Percentiles rank a stretch among this genome's conserved stretches.
phyloP scores from a whole-genome alignment of 1,140 invertebrate genomes.

The Papilio glaucus region DNA sequence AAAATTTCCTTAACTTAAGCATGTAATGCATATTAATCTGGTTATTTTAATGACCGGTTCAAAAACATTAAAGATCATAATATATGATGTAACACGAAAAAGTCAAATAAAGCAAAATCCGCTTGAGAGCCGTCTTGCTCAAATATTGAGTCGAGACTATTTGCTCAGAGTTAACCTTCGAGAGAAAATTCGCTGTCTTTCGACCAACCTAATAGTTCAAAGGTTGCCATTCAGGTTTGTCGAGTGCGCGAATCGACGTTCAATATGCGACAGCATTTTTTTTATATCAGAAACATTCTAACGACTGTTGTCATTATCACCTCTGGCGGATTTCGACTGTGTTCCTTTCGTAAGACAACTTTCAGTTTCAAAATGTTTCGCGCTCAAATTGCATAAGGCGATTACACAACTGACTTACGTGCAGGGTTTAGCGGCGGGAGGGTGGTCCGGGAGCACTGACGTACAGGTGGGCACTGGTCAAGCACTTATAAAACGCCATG shows the following conservation, averaged over 20 bases:
- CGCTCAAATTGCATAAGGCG: slow-evolving; percentile 55
- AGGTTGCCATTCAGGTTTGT: slow-evolving; percentile 64
- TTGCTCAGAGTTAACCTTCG: slow-evolving; percentile 43
- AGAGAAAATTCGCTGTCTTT: slow-evolving; percentile 46
- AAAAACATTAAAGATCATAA: slow-evolving; percentile 49
- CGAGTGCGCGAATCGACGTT: slow-evolving; percentile 47
- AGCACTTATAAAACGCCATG: slow-evolving; percentile 72
- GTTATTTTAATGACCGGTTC: slow-evolving; percentile 47
- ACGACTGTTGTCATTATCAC: slow-evolving; percentile 58
- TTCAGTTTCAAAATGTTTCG: slow-evolving; percentile 70
- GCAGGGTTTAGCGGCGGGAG: slow-evolving; percentile 51
- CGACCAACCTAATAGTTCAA: slow-evolving; percentile 66
- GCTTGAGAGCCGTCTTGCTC: slow-evolving; percentile 53
- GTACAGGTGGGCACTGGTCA: slow-evolving; percentile 62
- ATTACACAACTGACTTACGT: slow-evolving; percentile 67
- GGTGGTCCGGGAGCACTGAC: slow-evolving; percentile 71
- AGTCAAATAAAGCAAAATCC: slow-evolving; percentile 57
- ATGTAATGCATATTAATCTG: slow-evolving; percentile 27
- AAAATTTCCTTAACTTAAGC: slow-evolving; percentile 20
- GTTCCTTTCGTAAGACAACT: slow-evolving; percentile 69
- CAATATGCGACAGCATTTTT: slow-evolving; percentile 27
- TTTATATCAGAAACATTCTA: slow-evolving; percentile 43
- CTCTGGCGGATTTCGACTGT: slow-evolving; percentile 51
- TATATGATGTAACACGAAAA: slow-evolving; percentile 48
- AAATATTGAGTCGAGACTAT: slow-evolving; percentile 57